A percentile compares a stretch with the other conserved stretches of the same genome.
Conservation (phyloP, 2,888 invertebrate genomes). For the Nymphalis urticae region DNA sequence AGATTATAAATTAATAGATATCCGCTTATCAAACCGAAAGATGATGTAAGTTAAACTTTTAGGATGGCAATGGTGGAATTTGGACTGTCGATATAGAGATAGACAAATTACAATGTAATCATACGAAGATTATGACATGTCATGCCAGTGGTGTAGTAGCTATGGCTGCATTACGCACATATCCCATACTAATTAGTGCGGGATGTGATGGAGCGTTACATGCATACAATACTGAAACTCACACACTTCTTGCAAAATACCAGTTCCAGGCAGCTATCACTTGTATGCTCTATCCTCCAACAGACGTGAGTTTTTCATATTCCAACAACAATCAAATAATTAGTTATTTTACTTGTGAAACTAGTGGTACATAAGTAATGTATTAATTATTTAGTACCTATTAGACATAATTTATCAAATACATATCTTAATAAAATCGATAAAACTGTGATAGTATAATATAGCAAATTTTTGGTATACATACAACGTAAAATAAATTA, state of each 20-base stretch:
- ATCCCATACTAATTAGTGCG: slow-evolving; percentile 86
- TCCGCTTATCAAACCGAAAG: background rate
- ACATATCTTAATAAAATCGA: no score
- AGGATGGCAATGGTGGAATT: slow-evolving; percentile 94
- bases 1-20: background rate
- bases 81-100: slow-evolving; percentile 74
- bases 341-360: no score
- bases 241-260: slow-evolving; percentile 82
- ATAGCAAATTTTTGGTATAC: no score
- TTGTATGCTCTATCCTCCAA: slow-evolving; percentile 86
- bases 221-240: slow-evolving; percentile 85
- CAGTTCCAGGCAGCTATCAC: slow-evolving; percentile 78
- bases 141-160: slow-evolving; percentile 89
- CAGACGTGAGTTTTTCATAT: slow-evolving; percentile 71
- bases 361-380: no score
- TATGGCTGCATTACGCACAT: slow-evolving; percentile 85
- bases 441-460: no score
- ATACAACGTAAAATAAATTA: background rate
- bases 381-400: no score
- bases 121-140: slow-evolving; percentile 81
- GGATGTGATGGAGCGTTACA: slow-evolving; percentile 88
- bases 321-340: no score
- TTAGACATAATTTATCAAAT: no score
- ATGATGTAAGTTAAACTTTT: slow-evolving; percentile 12
- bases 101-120: slow-evolving; percentile 68